Conservation (phyloP, 1,140 invertebrate species). For the Ganaspis sp. region DNA sequence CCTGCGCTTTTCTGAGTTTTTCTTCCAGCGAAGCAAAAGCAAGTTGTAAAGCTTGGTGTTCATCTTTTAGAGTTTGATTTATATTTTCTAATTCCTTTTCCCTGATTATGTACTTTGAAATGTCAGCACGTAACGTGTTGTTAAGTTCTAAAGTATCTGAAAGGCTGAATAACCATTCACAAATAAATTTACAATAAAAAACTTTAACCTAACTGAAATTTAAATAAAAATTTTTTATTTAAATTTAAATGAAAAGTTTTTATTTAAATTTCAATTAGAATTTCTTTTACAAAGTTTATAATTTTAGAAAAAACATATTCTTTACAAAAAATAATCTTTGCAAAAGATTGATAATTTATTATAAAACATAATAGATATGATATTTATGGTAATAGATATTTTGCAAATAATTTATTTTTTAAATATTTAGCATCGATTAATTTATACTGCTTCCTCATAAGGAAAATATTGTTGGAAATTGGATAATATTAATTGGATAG, state of each 20-base stretch:
- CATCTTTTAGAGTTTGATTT: conserved; percentile 93
- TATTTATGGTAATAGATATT: too few species aligned
- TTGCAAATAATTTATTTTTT: too few species aligned
- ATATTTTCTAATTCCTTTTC: conserved; percentile 85
- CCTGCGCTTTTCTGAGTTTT: conserved; percentile 90
- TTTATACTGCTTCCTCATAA: too few species aligned
- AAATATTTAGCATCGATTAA: too few species aligned
- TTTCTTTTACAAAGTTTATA: background rate
- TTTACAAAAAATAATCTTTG: conserved; percentile 23
- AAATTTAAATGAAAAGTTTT: too few species aligned
- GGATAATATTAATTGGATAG: too few species aligned
- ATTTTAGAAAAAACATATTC: conserved; percentile 31
- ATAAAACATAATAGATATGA: too few species aligned
- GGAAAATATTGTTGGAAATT: too few species aligned
- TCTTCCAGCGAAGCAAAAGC: conserved; percentile 93
- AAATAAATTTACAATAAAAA: conserved; percentile 39
- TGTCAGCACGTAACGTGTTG: conserved; percentile 81
- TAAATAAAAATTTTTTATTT: too few species aligned
- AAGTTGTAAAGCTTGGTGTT: conserved; percentile 95
- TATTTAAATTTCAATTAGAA: background rate
- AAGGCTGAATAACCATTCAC: conserved; percentile 78
- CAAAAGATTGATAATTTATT: too few species aligned
- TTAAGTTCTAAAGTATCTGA: conserved; percentile 83
- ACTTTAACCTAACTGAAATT: background rate
- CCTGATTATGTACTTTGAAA: conserved; percentile 80